Evolutionary conservation across 2,797 vertebrate species (phyloP).

Genomic region (Diceros bicornis): DNA sequence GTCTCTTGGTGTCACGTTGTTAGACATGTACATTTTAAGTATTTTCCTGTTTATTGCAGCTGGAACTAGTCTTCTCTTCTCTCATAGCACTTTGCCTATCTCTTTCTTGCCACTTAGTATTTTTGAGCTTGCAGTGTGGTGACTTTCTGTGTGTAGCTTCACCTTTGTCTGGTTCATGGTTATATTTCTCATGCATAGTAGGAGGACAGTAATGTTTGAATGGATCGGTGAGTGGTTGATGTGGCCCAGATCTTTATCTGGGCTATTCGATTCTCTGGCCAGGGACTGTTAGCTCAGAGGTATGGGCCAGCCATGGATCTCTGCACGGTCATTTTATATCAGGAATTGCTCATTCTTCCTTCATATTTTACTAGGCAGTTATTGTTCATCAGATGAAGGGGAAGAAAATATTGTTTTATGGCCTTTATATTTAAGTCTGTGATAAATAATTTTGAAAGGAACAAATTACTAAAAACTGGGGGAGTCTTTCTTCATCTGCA

Average conservation of each 20-base stretch:
- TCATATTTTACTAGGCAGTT: neutral
- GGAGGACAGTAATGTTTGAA: neutral
- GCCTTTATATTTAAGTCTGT: neutral
- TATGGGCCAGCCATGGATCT: neutral
- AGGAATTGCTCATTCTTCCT: neutral
- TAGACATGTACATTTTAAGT: neutral
- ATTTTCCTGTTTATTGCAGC: neutral
- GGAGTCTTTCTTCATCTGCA: neutral
- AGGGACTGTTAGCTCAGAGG: neutral
- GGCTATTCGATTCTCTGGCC: neutral
- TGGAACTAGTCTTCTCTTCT: neutral
- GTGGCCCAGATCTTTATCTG: neutral
- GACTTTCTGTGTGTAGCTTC: neutral
- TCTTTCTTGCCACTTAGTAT: no score
- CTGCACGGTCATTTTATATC: neutral
- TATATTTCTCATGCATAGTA: neutral
- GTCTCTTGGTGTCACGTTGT: neutral
- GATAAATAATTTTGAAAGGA: slow-evolving; percentile 24
- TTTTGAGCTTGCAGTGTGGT: neutral
- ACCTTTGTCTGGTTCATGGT: neutral
- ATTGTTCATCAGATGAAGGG: neutral
- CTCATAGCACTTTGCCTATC: fast-evolving
- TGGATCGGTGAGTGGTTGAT: neutral
- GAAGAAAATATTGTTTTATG: neutral
- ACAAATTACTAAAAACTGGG: neutral